Base-by-base conservation (phyloP, 35 echinoderm and acorn worm species). In the Ptychodera flava region DNA sequence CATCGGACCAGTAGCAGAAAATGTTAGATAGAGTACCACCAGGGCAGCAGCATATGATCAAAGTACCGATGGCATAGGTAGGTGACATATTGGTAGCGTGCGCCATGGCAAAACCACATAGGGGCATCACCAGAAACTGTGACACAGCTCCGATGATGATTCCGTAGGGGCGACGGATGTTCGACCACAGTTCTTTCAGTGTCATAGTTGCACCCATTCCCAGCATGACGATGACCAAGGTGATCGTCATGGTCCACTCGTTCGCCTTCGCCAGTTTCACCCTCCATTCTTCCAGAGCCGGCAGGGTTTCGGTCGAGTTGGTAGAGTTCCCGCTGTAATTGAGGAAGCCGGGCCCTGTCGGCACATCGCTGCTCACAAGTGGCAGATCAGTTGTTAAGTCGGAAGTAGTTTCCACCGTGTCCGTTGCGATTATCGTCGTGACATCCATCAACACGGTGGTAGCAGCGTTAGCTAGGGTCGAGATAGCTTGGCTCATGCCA, bases 11-110 rank as follows among this genome's bases (percentile, higher is more conserved):
- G 78, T 85, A 97, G 36, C 88, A 90, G 45, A 87, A 97, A 0
- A 97, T 82, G 80, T 97, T 93, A 34, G 94, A 97, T 1, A 88
- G 89, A 53, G 87, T 86, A 16, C 94, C 94, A 30, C 94, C 94
- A 1, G 94, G 94, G 33, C 82, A 93, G 28, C 87, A 90, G 15
- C 78, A 88, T 15, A 83, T 88, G 29, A 97, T 88, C 29, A 97
- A 80, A 78, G 87, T 85, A 31, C 94, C 94, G 1, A 97, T 80
- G 16, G 94, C 94, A 82, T 86, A 91, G 2, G 85, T 38, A 29
- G 94, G 34, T 76, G 80, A 77, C 78, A 97, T 32, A n/a, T 86
- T 30, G 2, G 92, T 36, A 38, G 85, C 78, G 35, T 93, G 86
- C 27, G 88, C 94, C 82, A 97, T 33, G 27, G 35, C 77, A 88